A percentile compares a stretch with the other conserved stretches of the same genome.
Conservation (phyloP, 1,140 invertebrate genomes). For the Bombyx mandarina region DNA sequence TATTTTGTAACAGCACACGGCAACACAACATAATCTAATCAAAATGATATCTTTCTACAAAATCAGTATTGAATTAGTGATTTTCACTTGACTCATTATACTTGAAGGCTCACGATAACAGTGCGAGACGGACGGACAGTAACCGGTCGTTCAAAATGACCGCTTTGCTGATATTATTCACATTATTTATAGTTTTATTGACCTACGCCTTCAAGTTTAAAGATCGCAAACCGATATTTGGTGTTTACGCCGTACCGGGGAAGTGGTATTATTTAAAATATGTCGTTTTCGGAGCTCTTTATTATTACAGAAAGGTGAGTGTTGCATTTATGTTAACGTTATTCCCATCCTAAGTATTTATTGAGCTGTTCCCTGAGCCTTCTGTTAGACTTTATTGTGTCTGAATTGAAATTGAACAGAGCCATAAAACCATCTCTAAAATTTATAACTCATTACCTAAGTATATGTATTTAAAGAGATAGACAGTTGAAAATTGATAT, state of each 20-base stretch:
- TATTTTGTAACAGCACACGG: no score
- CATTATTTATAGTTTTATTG: constrained; percentile 21
- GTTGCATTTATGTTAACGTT: not conserved
- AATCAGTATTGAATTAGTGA: not conserved
- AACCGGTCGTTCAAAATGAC: constrained; percentile 4
- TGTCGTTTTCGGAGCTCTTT: constrained; percentile 66
- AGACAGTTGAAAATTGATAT: no score
- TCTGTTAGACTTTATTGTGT: no score
- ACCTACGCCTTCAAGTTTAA: constrained; percentile 26
- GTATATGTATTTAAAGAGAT: no score
- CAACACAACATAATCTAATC: not conserved
- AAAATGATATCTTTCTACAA: not conserved
- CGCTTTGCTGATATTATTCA: not conserved
- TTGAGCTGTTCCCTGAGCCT: no score
- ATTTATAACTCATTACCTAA: no score
- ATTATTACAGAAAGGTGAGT: constrained; percentile 72
- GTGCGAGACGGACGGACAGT: not conserved
- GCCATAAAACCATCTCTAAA: no score
- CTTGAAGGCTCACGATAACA: not conserved
- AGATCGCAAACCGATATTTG: constrained; percentile 70
- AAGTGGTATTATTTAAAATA: constrained; percentile 78
- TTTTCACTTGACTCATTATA: not conserved
- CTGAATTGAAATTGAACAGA: no score
- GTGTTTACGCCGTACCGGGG: constrained; percentile 73
- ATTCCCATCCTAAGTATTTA: no score